phyloP scores from a whole-genome alignment of 1,140 invertebrate species.

The Phymastichus coffea region DNA sequence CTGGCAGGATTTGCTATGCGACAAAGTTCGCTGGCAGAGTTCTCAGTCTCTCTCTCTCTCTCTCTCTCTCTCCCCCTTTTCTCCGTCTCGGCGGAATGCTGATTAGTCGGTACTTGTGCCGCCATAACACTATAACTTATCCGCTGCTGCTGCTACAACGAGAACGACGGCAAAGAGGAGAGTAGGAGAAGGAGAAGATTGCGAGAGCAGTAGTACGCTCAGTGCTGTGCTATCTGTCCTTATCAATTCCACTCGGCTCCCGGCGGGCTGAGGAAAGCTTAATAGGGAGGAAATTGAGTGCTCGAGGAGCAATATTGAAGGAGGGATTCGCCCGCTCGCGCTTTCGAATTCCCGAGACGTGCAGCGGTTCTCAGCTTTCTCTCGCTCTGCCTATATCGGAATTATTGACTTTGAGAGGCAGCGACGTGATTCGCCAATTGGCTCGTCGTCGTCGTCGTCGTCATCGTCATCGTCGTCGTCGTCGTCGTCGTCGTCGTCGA shows the following conservation, averaged over 20 bases:
- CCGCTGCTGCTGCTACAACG: too few relatives aligned
- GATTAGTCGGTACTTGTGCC: conserved; percentile 55
- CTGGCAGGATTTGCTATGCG: conserved; percentile 54
- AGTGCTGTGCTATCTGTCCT: conserved; percentile 26
- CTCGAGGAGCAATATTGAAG: conserved; percentile 56
- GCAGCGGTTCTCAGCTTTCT: conserved; percentile 41
- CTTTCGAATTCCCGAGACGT: conserved; percentile 51
- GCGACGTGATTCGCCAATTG: conserved; percentile 18
- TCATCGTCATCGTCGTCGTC: too few relatives aligned
- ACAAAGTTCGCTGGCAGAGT: conserved; percentile 36
- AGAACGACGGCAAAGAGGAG: conserved; percentile 26
- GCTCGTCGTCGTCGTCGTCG: too few relatives aligned
- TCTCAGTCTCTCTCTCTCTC: neutral
- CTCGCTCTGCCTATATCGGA: conserved; percentile 1
- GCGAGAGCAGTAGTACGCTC: conserved; percentile 15
- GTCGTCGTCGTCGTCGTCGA: too few relatives aligned
- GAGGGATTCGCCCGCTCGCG: conserved; percentile 42
- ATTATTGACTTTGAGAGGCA: conserved; percentile 25
- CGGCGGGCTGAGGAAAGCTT: conserved; percentile 45
- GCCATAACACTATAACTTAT: conserved; percentile 56
- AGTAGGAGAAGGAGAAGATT: conserved; percentile 7
- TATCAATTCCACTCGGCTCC: conserved; percentile 28
- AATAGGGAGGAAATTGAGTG: conserved; percentile 59
- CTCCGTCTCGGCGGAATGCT: conserved; percentile 46
- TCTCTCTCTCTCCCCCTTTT: conserved; percentile 16